These are phyloP conservation scores for Propsilocerus akamusi DNA, from an alignment of 1,140 invertebrate species.

Conservation along the genomic window DNA sequence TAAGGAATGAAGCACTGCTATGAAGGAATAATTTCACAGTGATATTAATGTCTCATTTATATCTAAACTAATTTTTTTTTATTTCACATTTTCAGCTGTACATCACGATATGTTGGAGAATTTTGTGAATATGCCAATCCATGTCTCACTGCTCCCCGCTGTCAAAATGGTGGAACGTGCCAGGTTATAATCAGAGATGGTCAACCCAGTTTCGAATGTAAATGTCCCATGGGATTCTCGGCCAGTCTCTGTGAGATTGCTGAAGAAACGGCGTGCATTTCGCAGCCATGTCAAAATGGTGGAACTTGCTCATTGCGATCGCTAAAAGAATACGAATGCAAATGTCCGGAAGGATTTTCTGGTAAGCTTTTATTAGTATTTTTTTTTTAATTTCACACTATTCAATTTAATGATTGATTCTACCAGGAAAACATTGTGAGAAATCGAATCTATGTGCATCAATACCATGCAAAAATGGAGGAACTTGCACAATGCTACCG, in stretches of 20 bases:
- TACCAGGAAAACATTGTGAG: constrained; percentile 67
- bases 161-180: constrained; percentile 87
- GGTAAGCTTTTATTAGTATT: constrained; percentile 36
- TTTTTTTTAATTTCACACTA: background rate
- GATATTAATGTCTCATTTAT: constrained; percentile 2
- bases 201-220: constrained; percentile 61
- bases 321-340: constrained; percentile 60
- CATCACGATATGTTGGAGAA: constrained; percentile 75
- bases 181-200: constrained; percentile 43
- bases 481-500: constrained; percentile 55
- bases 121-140: constrained; percentile 88
- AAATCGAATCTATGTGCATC: constrained; percentile 75
- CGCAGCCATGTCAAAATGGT: constrained; percentile 66
- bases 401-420: constrained; percentile 10
- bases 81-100: constrained; percentile 61
- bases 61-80: constrained; percentile 9
- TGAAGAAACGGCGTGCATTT: constrained; percentile 78
- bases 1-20: background rate
- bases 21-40: background rate
- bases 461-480: constrained; percentile 72
- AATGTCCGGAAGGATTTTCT: constrained; percentile 66
- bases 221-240: constrained; percentile 75
- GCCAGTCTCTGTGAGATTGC: constrained; percentile 85
- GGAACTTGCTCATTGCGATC: constrained; percentile 64
- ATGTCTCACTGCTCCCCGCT: constrained; percentile 65